Evolutionary conservation across 2,113 vertebrate species (phyloP).

Genomic region (Rhizomys pruinosus): DNA sequence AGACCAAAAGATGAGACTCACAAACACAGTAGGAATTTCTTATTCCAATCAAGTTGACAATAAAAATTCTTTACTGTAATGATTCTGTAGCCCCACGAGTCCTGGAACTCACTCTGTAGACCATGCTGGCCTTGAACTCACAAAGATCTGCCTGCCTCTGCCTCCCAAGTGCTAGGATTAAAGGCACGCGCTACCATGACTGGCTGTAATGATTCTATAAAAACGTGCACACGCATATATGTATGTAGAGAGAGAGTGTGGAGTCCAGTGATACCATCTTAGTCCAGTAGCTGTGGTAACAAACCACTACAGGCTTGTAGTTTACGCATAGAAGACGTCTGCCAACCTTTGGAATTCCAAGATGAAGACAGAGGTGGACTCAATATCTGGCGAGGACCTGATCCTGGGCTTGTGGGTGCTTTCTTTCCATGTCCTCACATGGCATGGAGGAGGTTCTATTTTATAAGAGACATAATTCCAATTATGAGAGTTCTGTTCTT

Average conservation of each 20-base stretch:
- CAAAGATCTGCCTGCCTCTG: no score
- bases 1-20: not conserved
- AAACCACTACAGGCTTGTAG: not conserved
- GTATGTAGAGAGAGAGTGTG: not conserved
- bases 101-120: no score
- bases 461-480: not conserved
- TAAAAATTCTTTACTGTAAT: not conserved
- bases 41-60: not conserved
- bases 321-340: not conserved
- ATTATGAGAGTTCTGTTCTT: no score
- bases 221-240: not conserved
- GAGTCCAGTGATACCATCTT: not conserved
- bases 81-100: no score
- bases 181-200: no score
- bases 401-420: accelerated
- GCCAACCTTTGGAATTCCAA: not conserved
- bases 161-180: no score
- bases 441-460: not conserved
- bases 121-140: no score
- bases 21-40: not conserved
- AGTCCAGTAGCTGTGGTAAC: not conserved
- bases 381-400: not conserved
- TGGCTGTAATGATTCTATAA: no score
- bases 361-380: not conserved
- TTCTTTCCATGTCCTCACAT: not conserved